phyloP scores from a whole-genome alignment of 2,797 vertebrate genomes.

The Myiotriccus ornatus region DNA sequence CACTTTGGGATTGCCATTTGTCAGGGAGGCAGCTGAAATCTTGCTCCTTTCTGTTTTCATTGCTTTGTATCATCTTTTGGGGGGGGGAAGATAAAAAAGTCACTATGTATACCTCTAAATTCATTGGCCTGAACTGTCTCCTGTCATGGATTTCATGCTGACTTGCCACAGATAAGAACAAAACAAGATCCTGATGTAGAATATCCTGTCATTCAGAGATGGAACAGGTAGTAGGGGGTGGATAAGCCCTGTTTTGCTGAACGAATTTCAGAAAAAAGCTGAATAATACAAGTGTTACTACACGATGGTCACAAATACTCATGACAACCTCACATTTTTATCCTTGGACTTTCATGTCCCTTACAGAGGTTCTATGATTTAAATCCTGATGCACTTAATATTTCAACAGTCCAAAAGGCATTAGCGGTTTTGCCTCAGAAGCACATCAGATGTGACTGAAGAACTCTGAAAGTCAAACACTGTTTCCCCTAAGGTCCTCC shows the following conservation, averaged over 20 bases:
- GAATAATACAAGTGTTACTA: slow-evolving; percentile 2
- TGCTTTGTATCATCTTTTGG: background rate
- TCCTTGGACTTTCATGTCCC: background rate
- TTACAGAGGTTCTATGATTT: background rate
- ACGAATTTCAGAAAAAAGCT: background rate
- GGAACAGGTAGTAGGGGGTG: background rate
- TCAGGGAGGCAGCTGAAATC: background rate
- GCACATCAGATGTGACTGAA: background rate
- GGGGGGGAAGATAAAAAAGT: background rate
- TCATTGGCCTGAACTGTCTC: background rate
- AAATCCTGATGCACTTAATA: background rate
- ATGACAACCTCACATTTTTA: background rate
- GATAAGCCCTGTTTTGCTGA: background rate
- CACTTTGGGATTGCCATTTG: background rate
- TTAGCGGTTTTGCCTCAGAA: background rate
- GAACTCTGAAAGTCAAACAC: background rate
- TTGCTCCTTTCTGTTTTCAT: background rate
- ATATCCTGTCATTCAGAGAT: background rate
- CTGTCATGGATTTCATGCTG: background rate
- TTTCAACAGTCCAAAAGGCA: background rate
- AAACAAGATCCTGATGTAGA: background rate
- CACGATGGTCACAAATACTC: background rate
- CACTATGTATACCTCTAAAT: background rate
- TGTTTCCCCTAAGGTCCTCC: background rate
- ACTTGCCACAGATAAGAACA: background rate